phyloP scores from a whole-genome alignment of 2,113 vertebrate species.

The Chauna torquata region DNA sequence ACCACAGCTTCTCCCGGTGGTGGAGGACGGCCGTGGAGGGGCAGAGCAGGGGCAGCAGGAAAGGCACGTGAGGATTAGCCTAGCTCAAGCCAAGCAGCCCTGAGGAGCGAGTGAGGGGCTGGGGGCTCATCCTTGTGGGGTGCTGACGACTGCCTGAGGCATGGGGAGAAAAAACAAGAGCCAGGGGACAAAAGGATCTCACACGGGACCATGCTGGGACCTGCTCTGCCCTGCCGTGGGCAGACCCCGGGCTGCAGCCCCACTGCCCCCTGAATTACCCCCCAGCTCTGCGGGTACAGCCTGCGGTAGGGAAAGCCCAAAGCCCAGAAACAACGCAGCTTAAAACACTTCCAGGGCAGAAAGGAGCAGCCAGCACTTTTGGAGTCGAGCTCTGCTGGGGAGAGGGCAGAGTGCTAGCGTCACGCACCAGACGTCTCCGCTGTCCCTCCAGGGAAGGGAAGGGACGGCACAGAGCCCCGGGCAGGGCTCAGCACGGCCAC shows the following conservation, averaged over 20 bases:
- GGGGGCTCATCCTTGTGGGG: rapidly evolving
- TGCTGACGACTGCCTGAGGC: not conserved
- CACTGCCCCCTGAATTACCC: not conserved
- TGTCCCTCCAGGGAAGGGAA: not conserved
- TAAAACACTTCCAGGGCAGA: not conserved
- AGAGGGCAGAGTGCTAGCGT: not conserved
- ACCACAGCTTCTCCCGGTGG: not conserved
- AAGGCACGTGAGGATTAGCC: not conserved
- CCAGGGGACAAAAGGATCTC: not conserved
- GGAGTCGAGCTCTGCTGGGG: rapidly evolving
- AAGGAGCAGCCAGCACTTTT: not conserved
- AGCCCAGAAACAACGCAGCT: not conserved
- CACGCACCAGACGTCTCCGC: not conserved
- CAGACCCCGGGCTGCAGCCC: rapidly evolving
- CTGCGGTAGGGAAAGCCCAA: not conserved
- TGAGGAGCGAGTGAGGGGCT: not conserved
- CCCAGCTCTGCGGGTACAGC: too few species aligned
- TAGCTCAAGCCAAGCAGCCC: not conserved
- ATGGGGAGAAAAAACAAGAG: not conserved
- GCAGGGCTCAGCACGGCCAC: not conserved
- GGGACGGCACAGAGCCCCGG: not conserved
- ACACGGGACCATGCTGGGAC: not conserved
- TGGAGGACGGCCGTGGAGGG: not conserved
- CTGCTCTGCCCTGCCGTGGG: not conserved
- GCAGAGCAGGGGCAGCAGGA: not conserved